Percentiles rank a stretch among this genome's conserved stretches.
phyloP scores from a whole-genome alignment of 2,113 vertebrate genomes.

The Oncorhynchus gorbuscha region DNA sequence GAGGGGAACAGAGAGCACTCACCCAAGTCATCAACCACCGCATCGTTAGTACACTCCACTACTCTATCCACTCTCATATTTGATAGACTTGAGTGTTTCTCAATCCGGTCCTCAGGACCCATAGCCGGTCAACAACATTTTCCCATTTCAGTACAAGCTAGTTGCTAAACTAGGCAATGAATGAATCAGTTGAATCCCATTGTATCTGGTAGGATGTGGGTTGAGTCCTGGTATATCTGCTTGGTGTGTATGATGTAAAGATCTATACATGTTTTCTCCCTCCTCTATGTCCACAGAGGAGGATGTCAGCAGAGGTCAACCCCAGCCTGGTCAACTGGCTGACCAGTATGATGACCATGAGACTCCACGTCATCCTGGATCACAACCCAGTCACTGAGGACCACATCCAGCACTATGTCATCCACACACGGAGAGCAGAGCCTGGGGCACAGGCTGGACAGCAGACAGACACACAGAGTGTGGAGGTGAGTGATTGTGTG shows the following conservation, averaged over 20 bases:
- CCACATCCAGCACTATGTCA: slow-evolving; percentile 78
- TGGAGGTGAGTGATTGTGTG: slow-evolving; percentile 26
- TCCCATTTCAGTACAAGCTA: too few species aligned
- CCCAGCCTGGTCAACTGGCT: slow-evolving; percentile 86
- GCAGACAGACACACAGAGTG: slow-evolving; percentile 20
- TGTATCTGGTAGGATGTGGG: neutral
- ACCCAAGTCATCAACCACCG: slow-evolving; percentile 80
- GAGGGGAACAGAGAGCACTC: slow-evolving; percentile 77
- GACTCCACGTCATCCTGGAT: slow-evolving; percentile 82
- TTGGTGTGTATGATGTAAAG: too few species aligned
- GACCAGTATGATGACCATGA: slow-evolving; percentile 85
- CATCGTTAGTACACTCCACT: slow-evolving; percentile 68
- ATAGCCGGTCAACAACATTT: too few species aligned
- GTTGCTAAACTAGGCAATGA: too few species aligned
- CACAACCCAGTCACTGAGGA: slow-evolving; percentile 83
- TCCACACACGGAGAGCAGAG: slow-evolving; percentile 53
- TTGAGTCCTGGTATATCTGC: too few species aligned
- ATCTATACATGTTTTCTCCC: too few species aligned
- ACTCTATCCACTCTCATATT: neutral
- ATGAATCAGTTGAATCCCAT: too few species aligned
- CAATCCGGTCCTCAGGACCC: too few species aligned
- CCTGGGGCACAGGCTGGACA: slow-evolving; percentile 29
- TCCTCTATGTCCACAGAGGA: slow-evolving; percentile 65
- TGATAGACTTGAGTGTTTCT: neutral
- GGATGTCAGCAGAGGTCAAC: slow-evolving; percentile 84